phyloP scores from a whole-genome alignment of 2,888 invertebrate species.

The Ornithoptera alexandrae region DNA sequence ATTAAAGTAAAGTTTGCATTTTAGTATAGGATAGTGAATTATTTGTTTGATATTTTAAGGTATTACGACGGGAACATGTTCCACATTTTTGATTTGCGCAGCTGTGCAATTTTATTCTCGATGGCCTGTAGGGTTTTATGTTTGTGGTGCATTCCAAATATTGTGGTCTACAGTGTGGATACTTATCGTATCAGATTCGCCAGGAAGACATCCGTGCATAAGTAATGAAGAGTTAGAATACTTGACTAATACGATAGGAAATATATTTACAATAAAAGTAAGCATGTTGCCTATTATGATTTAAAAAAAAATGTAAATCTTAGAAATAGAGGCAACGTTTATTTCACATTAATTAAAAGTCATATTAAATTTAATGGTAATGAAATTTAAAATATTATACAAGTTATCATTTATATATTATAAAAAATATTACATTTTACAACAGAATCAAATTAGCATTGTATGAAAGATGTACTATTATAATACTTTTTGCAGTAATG shows the following conservation, averaged over 20 bases:
- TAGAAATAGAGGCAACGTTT: too few species aligned
- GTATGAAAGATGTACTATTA: not conserved
- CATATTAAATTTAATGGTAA: too few species aligned
- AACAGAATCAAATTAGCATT: not conserved
- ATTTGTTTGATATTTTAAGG: slow-evolving; percentile 42
- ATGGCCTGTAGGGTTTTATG: slow-evolving; percentile 84
- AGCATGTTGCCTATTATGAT: slow-evolving; percentile 17
- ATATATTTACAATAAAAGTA: slow-evolving; percentile 68
- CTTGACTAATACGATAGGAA: slow-evolving; percentile 79
- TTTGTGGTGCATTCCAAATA: slow-evolving; percentile 77
- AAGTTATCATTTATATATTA: too few species aligned
- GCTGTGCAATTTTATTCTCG: slow-evolving; percentile 79
- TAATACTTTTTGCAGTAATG: not conserved
- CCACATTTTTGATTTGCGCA: slow-evolving; percentile 83
- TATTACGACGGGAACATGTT: slow-evolving; percentile 80
- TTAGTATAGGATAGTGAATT: not conserved
- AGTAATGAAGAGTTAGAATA: slow-evolving; percentile 80
- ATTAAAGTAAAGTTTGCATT: not conserved
- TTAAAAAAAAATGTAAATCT: too few species aligned
- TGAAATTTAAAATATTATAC: too few species aligned
- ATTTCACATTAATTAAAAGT: too few species aligned
- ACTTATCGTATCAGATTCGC: slow-evolving; percentile 80
- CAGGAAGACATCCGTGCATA: slow-evolving; percentile 81
- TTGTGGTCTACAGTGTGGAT: slow-evolving; percentile 80
- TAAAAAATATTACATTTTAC: not conserved